Evolutionary conservation across 2,888 invertebrate species (phyloP), one percentile per base, ranked within the genome.

Genomic region (Apamea anceps): DNA sequence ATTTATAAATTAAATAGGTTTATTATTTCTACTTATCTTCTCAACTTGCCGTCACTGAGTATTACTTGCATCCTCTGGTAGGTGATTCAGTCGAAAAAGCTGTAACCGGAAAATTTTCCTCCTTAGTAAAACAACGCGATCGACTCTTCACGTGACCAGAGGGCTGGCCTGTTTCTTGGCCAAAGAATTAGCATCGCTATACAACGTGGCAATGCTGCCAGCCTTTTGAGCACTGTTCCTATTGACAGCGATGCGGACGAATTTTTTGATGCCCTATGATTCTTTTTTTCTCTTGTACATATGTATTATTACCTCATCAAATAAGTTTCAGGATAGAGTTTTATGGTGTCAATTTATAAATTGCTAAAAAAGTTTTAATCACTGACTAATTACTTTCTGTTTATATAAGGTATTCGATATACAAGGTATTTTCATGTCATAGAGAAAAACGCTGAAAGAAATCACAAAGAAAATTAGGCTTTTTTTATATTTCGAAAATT

Each of bases 361-460:
- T 60, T 60, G 70, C 54, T 32, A 51, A 42, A 15, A 42, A 25
- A 60, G 12, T 75, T 75, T 68, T 51, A 70, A 70, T 70, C 42
- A n/a, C 57, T 32, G 28, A 42, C n/a, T 81, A 65, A 75, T 81
- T 21, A 42, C 28, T 74, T 81, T 75, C n/a, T n/a, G n/a, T n/a
- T n/a, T n/a, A n/a, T 5, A 6, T 6, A 37, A 37, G 5, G 37
- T 37, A 37, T 37, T 37, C 37, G 37, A 42, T 42, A 7, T n/a
- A n/a, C 6, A 21, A 13, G 13, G 1, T 15, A 10, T 6, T 37
- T 37, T 65, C 21, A 45, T 2, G 18, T 6, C 5, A 18, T n/a
- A n/a, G n/a, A 68, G 1, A n/a, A 45, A 63, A 18, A 12, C 45
- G 18, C 12, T 12, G 28, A 28, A 62, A 62, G 25, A 2, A 65